phyloP scores from a whole-genome alignment of 2,797 vertebrate genomes.

The Gymnodraco acuticeps region DNA sequence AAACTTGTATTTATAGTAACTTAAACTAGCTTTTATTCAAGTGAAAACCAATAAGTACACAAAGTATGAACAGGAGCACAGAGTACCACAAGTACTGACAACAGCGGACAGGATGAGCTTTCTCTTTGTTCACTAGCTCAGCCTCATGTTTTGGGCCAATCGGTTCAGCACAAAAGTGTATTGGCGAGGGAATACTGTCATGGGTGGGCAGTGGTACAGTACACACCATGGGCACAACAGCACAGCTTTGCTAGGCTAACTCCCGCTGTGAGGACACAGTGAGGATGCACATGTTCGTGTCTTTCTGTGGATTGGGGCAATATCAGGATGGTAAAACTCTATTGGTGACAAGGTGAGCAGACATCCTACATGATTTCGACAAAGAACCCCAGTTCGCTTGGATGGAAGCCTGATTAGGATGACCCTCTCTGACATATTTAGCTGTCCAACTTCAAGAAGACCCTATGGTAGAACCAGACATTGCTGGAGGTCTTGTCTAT shows the following conservation, averaged over 20 bases:
- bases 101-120: not conserved
- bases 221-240: not conserved
- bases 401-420: not conserved
- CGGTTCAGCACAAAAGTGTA: not conserved
- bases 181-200: not conserved
- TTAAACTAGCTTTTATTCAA: not conserved
- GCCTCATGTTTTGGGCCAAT: not conserved
- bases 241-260: not conserved
- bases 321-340: not conserved
- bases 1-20: not conserved
- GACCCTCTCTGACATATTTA: not conserved
- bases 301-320: not conserved
- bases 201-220: not conserved
- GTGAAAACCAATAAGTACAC: not conserved
- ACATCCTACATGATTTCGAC: too few relatives aligned
- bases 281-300: not conserved
- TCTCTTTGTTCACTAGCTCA: not conserved
- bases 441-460: not conserved
- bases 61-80: not conserved
- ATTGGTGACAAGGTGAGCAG: not conserved
- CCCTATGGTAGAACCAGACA: not conserved
- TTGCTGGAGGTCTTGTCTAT: not conserved
- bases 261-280: conserved; percentile 2
- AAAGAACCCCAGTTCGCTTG: not conserved
- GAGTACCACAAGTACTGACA: not conserved